Evolutionary conservation across 2,113 vertebrate species (phyloP).

Genomic region (Stegostoma tigrinum): DNA sequence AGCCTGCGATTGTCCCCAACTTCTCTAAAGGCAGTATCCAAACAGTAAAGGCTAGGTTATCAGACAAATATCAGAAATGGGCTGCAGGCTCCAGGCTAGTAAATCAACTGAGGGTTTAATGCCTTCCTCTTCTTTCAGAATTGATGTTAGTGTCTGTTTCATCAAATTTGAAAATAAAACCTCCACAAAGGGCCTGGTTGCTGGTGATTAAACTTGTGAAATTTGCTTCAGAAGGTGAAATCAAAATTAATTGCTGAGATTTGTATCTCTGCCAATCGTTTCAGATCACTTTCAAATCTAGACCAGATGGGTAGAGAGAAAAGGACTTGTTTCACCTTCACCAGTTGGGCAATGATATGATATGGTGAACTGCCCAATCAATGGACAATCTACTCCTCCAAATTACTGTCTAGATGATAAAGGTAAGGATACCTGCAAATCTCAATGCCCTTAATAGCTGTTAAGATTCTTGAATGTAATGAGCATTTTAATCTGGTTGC

Average conservation of each 20-base stretch:
- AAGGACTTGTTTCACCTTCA: not conserved
- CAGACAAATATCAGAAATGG: not conserved
- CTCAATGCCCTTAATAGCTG: not conserved
- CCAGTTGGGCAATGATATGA: not conserved
- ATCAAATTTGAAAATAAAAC: not conserved
- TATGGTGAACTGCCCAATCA: not conserved
- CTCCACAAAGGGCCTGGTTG: not conserved
- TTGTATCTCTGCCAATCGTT: not conserved
- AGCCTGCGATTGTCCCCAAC: not conserved
- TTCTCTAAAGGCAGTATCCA: not conserved
- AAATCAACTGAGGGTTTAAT: not conserved
- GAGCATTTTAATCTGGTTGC: not conserved
- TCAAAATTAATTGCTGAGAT: not conserved
- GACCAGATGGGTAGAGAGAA: not conserved
- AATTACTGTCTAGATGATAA: not conserved
- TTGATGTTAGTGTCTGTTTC: not conserved
- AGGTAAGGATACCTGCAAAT: not conserved
- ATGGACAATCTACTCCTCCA: not conserved
- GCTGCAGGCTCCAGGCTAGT: not conserved
- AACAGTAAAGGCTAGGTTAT: not conserved
- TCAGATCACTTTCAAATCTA: not conserved
- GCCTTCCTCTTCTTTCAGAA: not conserved
- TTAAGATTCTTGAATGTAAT: not conserved
- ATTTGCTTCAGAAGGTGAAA: not conserved
- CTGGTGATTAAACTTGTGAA: not conserved